Evolutionary conservation across 2,888 invertebrate species (phyloP), one percentile per base, ranked within the genome.

Genomic region (Eretmocerus hayati): DNA sequence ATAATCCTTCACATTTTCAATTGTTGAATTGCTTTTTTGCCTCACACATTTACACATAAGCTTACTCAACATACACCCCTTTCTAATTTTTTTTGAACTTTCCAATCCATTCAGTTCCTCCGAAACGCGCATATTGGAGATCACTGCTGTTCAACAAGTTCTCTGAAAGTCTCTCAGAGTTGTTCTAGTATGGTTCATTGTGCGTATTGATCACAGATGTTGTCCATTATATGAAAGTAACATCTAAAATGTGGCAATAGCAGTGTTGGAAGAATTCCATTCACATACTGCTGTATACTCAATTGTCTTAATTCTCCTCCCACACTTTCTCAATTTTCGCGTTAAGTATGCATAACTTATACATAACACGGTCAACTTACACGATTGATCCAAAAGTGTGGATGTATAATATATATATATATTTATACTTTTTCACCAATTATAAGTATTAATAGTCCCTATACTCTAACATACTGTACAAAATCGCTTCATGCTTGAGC

Each of bases 401-500:
- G 59, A 62, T 61, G 58, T 64, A 60, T 63, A 44, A 50, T 53
- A 48, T 51, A 56, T 61, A 55, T 58, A 53, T 54, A 44, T 53
- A 40, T 56, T 47, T 46, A 46, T 44, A 36, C 33, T 50, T 58
- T 50, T 58, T 61, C 63, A 59, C 59, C 58, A 56, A 49, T 61
- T 59, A 56, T 61, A 56, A 57, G 59, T 60, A 62, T 58, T 62
- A 52, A 65, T 67, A 63, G 64, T 64, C 64, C 65, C 66, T 62
- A 66, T 66, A 67, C 62, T 68, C 63, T 69, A 67, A 58, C 64
- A 64, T 67, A 65, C 69, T 69, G 68, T 69, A 69, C 69, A 69
- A 59, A 63, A 64, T 67, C 66, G 64, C 64, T 66, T 65, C 64
- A 60, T 60, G 62, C 60, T 60, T 62, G 61, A 62, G 60, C 62